Evolutionary conservation across 2,113 vertebrate genomes (phyloP), one percentile per base, ranked within the genome.

Genomic region (Planiliza haematocheilus): DNA sequence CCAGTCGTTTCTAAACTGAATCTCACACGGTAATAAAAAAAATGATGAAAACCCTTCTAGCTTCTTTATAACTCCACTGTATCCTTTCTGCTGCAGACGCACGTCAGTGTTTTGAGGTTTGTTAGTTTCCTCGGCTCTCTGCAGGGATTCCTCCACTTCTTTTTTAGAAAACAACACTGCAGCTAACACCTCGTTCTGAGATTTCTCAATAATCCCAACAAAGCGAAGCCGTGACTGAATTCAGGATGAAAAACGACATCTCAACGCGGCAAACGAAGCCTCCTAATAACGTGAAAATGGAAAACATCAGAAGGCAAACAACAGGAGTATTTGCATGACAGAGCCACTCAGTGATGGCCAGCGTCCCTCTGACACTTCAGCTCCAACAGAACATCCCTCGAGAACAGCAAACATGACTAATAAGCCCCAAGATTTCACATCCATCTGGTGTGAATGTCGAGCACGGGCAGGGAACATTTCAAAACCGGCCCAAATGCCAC

Each of bases 321-420:
- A 38, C 0, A n/a, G 1, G 1, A 16, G 8, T 12, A 37, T 63
- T 49, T 65, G 18, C 49, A 34, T 34, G 10, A 52, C 51, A 71
- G 46, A 61, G 24, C 53, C 0, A 34, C n/a, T 66, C 20, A 30
- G 48, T 21, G 52, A 69, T 30, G 59, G 18, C 37, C 17, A n/a
- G 57, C 43, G 16, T 50, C 60, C 24, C 24, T 18, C 4, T 4
- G 30, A 58, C 12, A 34, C 17, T 11, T 36, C 20, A 14, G 37
- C 21, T 50, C 38, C 3, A n/a, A 20, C 34, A 68, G 36, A 68
- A 18, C 10, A 12, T n/a, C 50, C 39, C 49, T 7, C 0, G 9
- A 45, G 52, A 63, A 43, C 13, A 30, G 52, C 63, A 51, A 66
- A 52, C 50, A 63, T 13, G 30, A 66, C 65, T 41, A 68, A 75